Conservation (phyloP, 92 coral and sea anemone species). For the Zoanthus solanderi region DNA sequence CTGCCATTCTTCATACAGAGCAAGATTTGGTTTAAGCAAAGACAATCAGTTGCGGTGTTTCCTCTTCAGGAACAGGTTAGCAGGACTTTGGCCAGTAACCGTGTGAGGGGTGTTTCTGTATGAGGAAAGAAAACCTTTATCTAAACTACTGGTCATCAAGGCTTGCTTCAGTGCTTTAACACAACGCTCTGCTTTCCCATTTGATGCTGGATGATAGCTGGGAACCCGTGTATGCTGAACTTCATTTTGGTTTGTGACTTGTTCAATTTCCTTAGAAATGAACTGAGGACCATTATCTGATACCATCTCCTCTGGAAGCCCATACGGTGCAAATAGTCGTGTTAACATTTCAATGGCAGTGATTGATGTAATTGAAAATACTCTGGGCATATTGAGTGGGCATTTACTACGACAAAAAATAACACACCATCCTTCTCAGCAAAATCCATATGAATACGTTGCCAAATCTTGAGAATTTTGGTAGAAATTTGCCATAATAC, state of each 20-base stretch:
- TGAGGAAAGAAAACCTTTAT: no score
- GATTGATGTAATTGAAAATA: constrained; percentile 23
- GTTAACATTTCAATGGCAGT: neutral
- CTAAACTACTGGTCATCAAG: neutral
- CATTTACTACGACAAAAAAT: constrained; percentile 29
- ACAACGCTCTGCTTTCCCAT: neutral
- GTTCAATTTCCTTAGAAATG: neutral
- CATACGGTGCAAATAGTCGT: neutral
- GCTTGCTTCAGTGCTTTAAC: neutral
- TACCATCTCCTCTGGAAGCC: neutral
- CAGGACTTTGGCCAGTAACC: no score
- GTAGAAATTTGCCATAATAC: neutral
- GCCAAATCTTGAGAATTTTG: constrained; percentile 5
- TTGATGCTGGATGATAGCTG: constrained; percentile 6
- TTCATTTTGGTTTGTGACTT: neutral
- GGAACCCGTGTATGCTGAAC: neutral
- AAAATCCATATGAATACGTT: constrained; percentile 40
- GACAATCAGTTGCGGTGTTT: no score
- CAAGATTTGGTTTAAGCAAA: no score
- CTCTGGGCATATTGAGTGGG: constrained; percentile 55
- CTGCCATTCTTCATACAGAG: no score
- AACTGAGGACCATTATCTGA: constrained; percentile 24
- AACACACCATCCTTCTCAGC: constrained; percentile 23
- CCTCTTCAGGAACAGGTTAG: neutral
- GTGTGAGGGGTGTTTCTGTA: no score